Base-by-base conservation (phyloP, 1,140 invertebrate species). In the Octopus sinensis region DNA sequence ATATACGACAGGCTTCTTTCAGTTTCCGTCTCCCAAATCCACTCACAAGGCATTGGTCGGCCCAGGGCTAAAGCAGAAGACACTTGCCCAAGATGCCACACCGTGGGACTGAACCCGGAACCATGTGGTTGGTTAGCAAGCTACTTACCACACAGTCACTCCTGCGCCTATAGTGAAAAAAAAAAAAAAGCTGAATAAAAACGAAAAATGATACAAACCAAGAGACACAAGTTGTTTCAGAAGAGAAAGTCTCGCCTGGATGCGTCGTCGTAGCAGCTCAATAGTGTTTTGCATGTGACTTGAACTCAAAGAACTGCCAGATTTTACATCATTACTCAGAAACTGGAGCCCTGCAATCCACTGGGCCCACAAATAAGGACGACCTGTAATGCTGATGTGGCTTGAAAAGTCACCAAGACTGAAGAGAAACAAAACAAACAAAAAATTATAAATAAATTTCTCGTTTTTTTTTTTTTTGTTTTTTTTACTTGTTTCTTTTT, bases 331-430 rank as follows among this genome's bases (percentile, higher is more conserved):
- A 6, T 76, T 53, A 12, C 77, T 73, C 23, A 95, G 91, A 86
- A 96, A 97, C 88, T 96, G 93, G 79, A 97, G 90, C 4, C 96
- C 96, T 86, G 95, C 95, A 90, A 98, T 93, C 90, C 93, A 93
- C 90, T 98, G 97, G 3, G 95, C 95, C 97, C 97, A 98, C 83
- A 93, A 92, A 86, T 96, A 98, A 0, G 96, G 96, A 84, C 93
- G 93, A 0, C 96, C 96, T 79, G 95, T 89, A n/a, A 90, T 85
- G 53, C 81, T 53, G 51, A 92, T 84, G 82, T 91, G 88, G 30
- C 90, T 93, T 91, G 80, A 92, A 87, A 90, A 93, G 89, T 85
- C 94, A 91, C 82, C 92, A 90, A 81, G 86, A 30, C 88, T 90
- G 84, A 13, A 85, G 82, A 82, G 30, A 80, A 54, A 79, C 53